Conservation (phyloP, 1,140 invertebrate genomes). For the Leptestheria dahalacensis region DNA sequence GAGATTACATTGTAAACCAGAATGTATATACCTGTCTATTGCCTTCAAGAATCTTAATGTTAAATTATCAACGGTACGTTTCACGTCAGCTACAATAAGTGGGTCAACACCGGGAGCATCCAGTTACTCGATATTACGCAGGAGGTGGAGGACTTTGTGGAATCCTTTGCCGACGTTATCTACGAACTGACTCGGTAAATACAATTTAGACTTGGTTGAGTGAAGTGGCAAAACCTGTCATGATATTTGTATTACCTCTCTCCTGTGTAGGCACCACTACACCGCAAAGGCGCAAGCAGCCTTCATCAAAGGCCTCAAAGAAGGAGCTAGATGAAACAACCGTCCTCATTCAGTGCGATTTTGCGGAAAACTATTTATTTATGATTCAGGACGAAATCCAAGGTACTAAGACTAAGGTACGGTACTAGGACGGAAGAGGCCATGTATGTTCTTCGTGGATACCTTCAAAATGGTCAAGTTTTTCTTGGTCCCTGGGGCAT, state of each 20-base stretch:
- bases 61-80: not conserved
- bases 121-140: not conserved
- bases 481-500: not conserved
- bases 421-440: not conserved
- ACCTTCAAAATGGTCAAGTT: not conserved
- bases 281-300: not conserved
- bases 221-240: not conserved
- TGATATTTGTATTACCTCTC: not conserved
- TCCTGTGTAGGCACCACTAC: not conserved
- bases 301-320: not conserved
- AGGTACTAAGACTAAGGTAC: not conserved
- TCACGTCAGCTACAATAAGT: not conserved
- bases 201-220: not conserved
- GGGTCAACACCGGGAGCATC: not conserved
- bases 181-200: not conserved
- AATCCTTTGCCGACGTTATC: not conserved
- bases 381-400: constrained; percentile 6
- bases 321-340: not conserved
- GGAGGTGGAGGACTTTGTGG: not conserved
- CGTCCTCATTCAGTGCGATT: not conserved
- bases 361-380: not conserved
- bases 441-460: not conserved
- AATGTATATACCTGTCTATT: no score
- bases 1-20: no score
- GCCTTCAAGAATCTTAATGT: not conserved